phyloP scores from a whole-genome alignment of 2,113 vertebrate species.

The Saguinus imperator region DNA sequence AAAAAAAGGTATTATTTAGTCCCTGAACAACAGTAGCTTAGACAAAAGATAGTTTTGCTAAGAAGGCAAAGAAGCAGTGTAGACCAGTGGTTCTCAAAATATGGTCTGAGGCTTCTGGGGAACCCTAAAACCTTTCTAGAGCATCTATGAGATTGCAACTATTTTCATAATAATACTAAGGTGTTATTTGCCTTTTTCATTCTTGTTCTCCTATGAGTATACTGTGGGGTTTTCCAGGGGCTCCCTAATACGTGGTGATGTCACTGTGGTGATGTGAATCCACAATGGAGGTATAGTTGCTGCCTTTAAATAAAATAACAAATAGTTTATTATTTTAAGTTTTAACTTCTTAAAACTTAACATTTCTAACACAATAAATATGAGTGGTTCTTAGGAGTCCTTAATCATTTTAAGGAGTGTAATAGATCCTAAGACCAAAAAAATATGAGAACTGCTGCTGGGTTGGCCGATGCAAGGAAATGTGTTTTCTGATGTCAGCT shows the following conservation, averaged over 20 bases:
- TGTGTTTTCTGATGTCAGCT: neutral
- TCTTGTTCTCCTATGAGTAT: neutral
- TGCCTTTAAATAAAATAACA: neutral
- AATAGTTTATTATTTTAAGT: neutral
- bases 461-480: neutral
- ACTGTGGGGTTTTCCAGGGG: neutral
- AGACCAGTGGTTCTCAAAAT: neutral
- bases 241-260: neutral
- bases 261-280: neutral
- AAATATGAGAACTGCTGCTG: neutral
- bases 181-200: neutral
- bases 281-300: neutral
- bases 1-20: neutral
- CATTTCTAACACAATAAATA: neutral
- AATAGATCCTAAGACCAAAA: neutral
- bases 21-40: neutral
- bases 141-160: neutral
- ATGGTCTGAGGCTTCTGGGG: neutral
- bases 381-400: neutral
- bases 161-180: neutral
- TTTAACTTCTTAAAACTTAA: constrained; percentile 14
- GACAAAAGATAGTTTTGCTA: neutral
- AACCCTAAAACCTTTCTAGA: neutral
- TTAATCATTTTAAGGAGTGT: neutral
- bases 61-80: neutral